Percentiles rank a stretch among this genome's conserved stretches.
Conservation (phyloP, 2,888 invertebrate genomes). For the Caenorhabditis angaria region DNA sequence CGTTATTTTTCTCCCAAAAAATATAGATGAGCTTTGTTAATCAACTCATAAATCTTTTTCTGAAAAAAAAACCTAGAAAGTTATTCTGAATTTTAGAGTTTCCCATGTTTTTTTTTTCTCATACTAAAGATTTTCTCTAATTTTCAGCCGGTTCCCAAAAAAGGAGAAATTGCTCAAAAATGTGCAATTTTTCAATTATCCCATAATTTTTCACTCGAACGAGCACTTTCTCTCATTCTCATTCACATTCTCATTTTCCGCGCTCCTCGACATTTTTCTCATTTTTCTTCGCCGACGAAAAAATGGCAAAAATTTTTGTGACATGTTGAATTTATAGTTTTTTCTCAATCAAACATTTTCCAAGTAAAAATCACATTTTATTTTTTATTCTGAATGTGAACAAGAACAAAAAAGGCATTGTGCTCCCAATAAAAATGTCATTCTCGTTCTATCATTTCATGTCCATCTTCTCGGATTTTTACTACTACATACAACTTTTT, state of each 20-base stretch:
- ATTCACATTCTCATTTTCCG: neutral
- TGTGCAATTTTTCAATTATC: neutral
- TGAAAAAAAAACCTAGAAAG: too few relatives aligned
- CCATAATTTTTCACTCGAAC: neutral
- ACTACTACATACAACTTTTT: conserved; percentile 6
- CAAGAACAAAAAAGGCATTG: too few relatives aligned
- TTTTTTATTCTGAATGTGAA: too few relatives aligned
- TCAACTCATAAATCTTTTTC: too few relatives aligned
- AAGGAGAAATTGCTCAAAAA: neutral
- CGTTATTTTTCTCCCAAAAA: too few relatives aligned
- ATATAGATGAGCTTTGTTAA: too few relatives aligned
- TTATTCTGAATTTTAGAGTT: too few relatives aligned
- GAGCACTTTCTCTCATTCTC: neutral
- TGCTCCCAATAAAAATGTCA: conserved; percentile 2
- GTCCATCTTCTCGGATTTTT: conserved; percentile 4
- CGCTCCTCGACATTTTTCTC: too few relatives aligned
- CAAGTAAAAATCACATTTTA: neutral
- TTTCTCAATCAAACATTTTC: neutral
- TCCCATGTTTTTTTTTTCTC: too few relatives aligned
- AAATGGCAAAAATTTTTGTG: neutral
- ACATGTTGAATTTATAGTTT: too few relatives aligned
- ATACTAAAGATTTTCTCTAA: too few relatives aligned
- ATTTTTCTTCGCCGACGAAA: neutral
- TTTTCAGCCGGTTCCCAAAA: too few relatives aligned
- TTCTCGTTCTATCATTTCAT: conserved; percentile 1